Percentiles rank a stretch among this genome's conserved stretches.
phyloP scores from a whole-genome alignment of 2,888 invertebrate species.

The Lamellibrachia satsuma region DNA sequence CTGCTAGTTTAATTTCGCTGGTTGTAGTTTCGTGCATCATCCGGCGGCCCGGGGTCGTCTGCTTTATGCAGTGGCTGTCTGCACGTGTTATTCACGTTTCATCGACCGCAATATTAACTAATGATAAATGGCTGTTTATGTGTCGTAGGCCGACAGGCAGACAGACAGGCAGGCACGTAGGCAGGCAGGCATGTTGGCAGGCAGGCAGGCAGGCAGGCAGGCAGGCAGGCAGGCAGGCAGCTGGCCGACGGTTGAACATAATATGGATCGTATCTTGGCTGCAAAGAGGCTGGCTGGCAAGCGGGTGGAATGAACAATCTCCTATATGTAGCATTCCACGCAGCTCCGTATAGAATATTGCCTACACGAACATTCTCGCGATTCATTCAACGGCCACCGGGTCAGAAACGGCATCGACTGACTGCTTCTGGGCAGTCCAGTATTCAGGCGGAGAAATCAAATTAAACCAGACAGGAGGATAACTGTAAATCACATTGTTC shows the following conservation, averaged over 20 bases:
- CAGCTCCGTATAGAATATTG: background rate
- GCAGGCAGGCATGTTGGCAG: background rate
- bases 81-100: background rate
- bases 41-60: background rate
- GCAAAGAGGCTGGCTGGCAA: background rate
- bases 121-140: background rate
- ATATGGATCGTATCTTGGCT: too few species aligned
- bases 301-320: background rate
- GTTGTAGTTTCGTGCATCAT: background rate
- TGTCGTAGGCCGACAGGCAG: background rate
- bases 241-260: too few species aligned
- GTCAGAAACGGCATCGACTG: background rate
- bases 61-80: background rate
- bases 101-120: background rate
- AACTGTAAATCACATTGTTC: too few species aligned
- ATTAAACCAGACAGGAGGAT: too few species aligned
- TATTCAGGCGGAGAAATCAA: too few species aligned
- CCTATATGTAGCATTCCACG: background rate
- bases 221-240: background rate
- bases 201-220: background rate
- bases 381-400: background rate
- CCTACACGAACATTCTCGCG: background rate
- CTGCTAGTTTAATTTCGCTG: too few species aligned
- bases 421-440: background rate
- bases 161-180: background rate